These are phyloP conservation scores for Micropoecilia bifurca DNA, from an alignment of 2,797 vertebrate species.

Conservation along the genomic window DNA sequence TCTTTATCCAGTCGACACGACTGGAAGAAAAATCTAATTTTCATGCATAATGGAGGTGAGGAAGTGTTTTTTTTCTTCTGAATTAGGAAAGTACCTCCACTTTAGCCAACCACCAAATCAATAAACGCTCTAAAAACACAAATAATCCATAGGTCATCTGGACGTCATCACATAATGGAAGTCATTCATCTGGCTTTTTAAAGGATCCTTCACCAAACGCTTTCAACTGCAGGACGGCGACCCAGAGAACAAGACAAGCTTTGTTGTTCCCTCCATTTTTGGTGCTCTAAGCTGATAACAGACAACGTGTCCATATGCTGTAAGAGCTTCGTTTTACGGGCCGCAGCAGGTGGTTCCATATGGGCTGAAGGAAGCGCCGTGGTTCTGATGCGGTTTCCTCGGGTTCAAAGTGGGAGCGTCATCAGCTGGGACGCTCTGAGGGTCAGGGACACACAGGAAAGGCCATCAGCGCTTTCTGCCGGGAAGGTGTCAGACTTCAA, in stretches of 20 bases:
- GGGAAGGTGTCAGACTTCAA: conserved; percentile 72
- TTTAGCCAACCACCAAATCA: not conserved
- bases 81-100: not conserved
- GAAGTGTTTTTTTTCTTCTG: not conserved
- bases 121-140: not conserved
- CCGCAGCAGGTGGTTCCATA: conserved; percentile 53
- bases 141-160: conserved; percentile 11
- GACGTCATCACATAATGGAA: conserved; percentile 30
- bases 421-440: conserved; percentile 61
- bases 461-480: conserved; percentile 45
- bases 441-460: conserved; percentile 39
- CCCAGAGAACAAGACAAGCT: conserved; percentile 54
- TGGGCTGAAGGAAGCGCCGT: conserved; percentile 12
- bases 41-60: not conserved
- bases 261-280: conserved; percentile 41
- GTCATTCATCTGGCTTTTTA: conserved; percentile 32
- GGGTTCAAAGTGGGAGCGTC: conserved; percentile 59
- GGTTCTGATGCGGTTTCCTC: conserved; percentile 48
- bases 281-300: conserved; percentile 24
- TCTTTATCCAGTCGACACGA: not conserved
- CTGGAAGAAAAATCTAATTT: not conserved
- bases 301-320: conserved; percentile 46
- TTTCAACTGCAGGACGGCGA: conserved; percentile 27
- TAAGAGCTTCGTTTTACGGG: conserved; percentile 28
- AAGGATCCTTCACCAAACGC: conserved; percentile 17